Evolutionary conservation across 1,140 invertebrate species (phyloP), one percentile per base, ranked within the genome.

Genomic region (Hylaeus volcanicus): DNA sequence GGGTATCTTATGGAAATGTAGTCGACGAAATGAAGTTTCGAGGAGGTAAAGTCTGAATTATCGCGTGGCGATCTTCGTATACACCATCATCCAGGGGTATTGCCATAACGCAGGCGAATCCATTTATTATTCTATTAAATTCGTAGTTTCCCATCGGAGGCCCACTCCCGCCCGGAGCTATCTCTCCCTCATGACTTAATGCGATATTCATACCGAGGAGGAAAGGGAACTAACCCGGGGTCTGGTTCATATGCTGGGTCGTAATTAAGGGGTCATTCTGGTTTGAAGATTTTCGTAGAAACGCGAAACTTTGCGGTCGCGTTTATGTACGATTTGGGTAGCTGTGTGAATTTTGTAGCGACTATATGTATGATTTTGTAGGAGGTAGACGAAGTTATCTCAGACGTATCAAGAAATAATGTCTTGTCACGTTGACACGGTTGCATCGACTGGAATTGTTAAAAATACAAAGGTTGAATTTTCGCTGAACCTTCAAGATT

Each of bases 71-170:
- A 76, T 73, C 68, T 68, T 58, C n/a, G 55, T 51, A 48, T 45
- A 61, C 60, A 45, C 37, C 72, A 71, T 51, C 68, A 63, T 60
- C 73, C 55, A 41, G n/a, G 15, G 72, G 56, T 12, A 70, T 37
- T 63, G 78, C 63, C 53, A 63, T 64, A 69, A 81, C 78, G 53
- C 72, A 60, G 72, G 70, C 85, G 71, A 26, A 64, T 81, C 83
- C 87, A 91, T 91, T 91, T 91, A 91, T 91, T 91, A 92, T 91
- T 92, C 90, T 91, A 91, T 92, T 90, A 92, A 91, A 92, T 90
- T 91, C 88, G 69, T 86, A 88, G 84, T 79, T 86, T 86, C 75
- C 83, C 84, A 86, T 79, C 76, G 76, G 86, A 64, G 78, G 66
- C 63, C 64, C 78, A 73, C 78, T 81, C 75, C 73, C 68, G 75